A percentile compares a stretch with the other conserved stretches of the same genome.
Evolutionary conservation across 2,797 vertebrate genomes (phyloP).

Genomic region (Chelmon rostratus): DNA sequence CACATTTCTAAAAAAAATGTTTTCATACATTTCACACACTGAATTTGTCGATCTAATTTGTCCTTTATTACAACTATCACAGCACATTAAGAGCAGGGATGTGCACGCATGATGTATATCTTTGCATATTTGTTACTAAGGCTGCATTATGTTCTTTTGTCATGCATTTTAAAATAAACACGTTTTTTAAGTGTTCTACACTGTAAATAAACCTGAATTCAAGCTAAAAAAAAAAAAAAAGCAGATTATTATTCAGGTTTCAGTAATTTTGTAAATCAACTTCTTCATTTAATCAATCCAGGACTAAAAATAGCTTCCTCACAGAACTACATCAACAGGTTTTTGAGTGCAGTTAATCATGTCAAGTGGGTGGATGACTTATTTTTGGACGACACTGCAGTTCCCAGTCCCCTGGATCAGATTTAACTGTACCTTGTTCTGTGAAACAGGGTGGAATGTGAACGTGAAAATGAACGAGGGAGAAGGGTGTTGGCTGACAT

Average conservation of each 20-base stretch:
- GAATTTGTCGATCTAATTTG: no score
- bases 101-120: neutral
- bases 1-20: no score
- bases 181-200: neutral
- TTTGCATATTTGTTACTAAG: neutral
- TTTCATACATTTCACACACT: no score
- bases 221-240: neutral
- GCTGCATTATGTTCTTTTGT: neutral
- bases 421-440: slow-evolving; percentile 1
- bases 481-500: slow-evolving; percentile 19
- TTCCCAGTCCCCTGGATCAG: neutral
- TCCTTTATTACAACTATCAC: neutral
- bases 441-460: neutral
- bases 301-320: neutral
- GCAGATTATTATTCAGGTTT: neutral
- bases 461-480: neutral
- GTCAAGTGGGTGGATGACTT: neutral
- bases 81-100: neutral
- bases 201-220: neutral
- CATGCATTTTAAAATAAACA: neutral
- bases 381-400: neutral
- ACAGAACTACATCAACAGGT: neutral
- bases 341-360: neutral
- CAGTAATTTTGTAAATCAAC: no score
- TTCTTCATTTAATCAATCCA: neutral